A percentile compares a stretch with the other conserved stretches of the same genome.
These are phyloP conservation scores for Chloropsis hardwickii DNA, from an alignment of 2,113 vertebrate genomes.

Conservation along the genomic window DNA sequence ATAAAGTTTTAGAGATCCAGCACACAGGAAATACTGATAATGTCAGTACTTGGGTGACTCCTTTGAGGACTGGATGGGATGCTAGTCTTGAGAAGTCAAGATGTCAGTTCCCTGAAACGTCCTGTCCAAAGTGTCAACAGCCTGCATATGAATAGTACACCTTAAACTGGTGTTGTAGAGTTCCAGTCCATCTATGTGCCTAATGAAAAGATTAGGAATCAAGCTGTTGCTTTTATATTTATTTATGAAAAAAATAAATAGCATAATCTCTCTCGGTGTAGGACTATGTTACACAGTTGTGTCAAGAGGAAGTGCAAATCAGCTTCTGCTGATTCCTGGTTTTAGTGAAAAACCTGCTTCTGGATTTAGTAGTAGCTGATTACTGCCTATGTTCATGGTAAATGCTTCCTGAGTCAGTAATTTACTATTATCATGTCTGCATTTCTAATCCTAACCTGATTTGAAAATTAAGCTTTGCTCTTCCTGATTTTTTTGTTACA, in stretches of 20 bases:
- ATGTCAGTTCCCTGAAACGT: not conserved
- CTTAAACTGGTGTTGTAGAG: not conserved
- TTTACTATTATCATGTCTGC: not conserved
- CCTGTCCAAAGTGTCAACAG: not conserved
- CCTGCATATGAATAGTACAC: not conserved
- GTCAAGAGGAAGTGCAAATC: not conserved
- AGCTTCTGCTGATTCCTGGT: not conserved
- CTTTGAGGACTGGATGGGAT: not conserved
- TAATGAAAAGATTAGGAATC: not conserved
- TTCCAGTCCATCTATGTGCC: not conserved
- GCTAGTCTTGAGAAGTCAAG: not conserved
- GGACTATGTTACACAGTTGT: not conserved
- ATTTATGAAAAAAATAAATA: not conserved
- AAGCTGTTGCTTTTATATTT: not conserved
- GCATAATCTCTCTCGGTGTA: rapidly evolving
- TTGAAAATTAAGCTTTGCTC: constrained; percentile 29
- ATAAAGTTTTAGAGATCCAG: not conserved
- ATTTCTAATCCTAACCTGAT: constrained; percentile 46
- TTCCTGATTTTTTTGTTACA: constrained; percentile 13
- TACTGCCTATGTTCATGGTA: not conserved
- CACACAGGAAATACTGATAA: not conserved
- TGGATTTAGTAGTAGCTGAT: not conserved
- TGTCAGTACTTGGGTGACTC: not conserved
- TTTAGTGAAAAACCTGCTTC: not conserved
- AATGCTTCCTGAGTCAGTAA: not conserved